Evolutionary conservation across 2,113 vertebrate species (phyloP), one percentile per base, ranked within the genome.

Genomic region (Cichladusa arquata): DNA sequence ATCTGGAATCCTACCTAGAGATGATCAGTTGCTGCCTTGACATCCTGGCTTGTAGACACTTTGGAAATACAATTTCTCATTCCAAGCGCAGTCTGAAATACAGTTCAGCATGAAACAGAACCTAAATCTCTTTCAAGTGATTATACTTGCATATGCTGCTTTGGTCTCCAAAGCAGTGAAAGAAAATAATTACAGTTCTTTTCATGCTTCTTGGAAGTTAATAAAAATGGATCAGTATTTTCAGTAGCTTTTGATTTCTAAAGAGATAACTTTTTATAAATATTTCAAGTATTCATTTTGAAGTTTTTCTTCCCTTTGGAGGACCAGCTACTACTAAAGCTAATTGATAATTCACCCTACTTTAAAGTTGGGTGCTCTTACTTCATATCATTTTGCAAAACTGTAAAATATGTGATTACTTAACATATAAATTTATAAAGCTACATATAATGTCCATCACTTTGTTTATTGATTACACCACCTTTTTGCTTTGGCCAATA

Each of bases 61-160:
- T 54, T 74, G 54, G 40, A 86, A 90, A 86, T 61, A 58, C 13
- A 69, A n/a, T 53, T 73, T 92, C 58, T 48, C 6, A 6, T 86
- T 88, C 88, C 53, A 86, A 88, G 42, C 76, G 38, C 50, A 83
- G 45, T 65, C 67, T 90, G 58, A 91, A 92, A 86, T 15, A 81
- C 19, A 54, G 38, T 50, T 81, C 64, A 83, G 54, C 60, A 54
- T 54, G 56, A 91, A 86, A 88, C 23, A 93, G 50, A 73, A 54
- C 64, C 77, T 66, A 84, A 73, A 81, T 78, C 67, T 95, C 72
- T 83, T 95, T 90, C n/a, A 92, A 65, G 36, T 51, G 19, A 80
- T 61, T 91, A 50, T 36, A 70, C 31, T 83, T 86, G 50, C 42
- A 65, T 65, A 53, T 25, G 13, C 25, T 86, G 36, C 61, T 85